Evolutionary conservation across 2,888 invertebrate genomes (phyloP), one percentile per base, ranked within the genome.

Genomic region (Eupithecia subumbrata): DNA sequence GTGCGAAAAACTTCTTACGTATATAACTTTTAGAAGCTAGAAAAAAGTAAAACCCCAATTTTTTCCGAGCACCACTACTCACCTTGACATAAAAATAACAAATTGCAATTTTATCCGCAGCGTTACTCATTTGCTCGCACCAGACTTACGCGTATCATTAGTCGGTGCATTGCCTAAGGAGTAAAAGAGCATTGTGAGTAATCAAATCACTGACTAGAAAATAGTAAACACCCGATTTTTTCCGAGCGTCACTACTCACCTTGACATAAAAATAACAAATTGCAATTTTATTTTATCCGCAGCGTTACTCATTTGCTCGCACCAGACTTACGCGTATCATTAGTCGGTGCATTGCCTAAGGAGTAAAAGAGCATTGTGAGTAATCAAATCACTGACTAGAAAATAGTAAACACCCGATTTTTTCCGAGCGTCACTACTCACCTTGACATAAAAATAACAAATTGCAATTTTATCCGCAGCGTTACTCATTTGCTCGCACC

Each of bases 91-190:
- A 5, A 34, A 34, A 34, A 34, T 34, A 34, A 77, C 71, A 73
- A 71, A 63, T 73, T 71, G 76, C 71, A 73, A 76, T 84, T 84
- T 82, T 78, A 84, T 83, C 81, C 80, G n/a, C n/a, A n/a, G n/a
- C 78, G 84, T 83, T 80, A 79, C 85, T 86, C 81, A 86, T 86
- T 85, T 81, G 84, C 79, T 84, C 82, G 83, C 84, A 85, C 84
- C 12, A 56, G 22, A 12, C 56, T 56, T 56, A 22, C 11, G 56
- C 56, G 12, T 56, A 56, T 85, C 84, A 85, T 86, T 84, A 85
- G 80, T 74, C 76, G 78, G 74, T 81, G 78, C 77, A 71, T 82
- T 78, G 85, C 83, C 83, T 82, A 83, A 85, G 83, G 84, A 81
- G 84, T 82, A 85, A 82, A 82, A 85, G 80, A 82, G 83, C 82